Conservation (phyloP, 2,888 invertebrate species). For the Criorhina ranunculi region DNA sequence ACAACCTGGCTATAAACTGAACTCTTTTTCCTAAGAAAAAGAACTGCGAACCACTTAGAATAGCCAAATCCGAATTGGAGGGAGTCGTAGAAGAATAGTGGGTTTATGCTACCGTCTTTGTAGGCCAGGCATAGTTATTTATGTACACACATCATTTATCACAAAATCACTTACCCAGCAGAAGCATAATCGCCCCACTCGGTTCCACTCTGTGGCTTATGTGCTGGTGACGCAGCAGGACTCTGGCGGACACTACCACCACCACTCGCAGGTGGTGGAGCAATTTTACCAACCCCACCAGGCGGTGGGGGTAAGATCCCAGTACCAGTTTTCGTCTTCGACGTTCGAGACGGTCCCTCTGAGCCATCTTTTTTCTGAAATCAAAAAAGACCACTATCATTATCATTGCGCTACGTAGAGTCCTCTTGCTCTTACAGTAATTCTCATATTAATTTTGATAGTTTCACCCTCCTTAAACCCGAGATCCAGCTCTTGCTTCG, state of each 20-base stretch:
- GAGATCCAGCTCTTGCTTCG: constrained; percentile 93
- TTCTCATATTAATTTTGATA: constrained; percentile 99
- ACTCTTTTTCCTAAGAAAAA: no score
- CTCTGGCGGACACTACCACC: constrained; percentile 81
- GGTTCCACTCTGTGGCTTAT: constrained; percentile 86
- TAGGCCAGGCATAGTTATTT: no score
- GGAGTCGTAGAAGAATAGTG: no score
- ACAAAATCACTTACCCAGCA: constrained; percentile 85
- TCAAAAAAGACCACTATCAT: constrained; percentile 47
- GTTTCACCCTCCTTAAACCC: constrained; percentile 99
- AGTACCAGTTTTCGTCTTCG: constrained; percentile 87
- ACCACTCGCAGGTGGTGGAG: constrained; percentile 89
- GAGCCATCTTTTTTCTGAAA: constrained; percentile 94
- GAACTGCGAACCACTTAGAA: no score
- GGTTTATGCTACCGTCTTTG: no score
- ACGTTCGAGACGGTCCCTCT: constrained; percentile 88
- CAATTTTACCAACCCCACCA: constrained; percentile 88
- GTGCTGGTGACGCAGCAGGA: constrained; percentile 89
- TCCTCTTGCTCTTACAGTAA: constrained; percentile 88
- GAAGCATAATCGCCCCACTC: constrained; percentile 94
- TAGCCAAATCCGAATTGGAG: no score
- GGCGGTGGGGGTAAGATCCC: constrained; percentile 94
- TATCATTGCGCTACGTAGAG: neutral
- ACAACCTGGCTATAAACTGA: no score
- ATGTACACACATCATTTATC: no score